phyloP scores from a whole-genome alignment of 2,113 vertebrate genomes.

The Zosterops pallidus region DNA sequence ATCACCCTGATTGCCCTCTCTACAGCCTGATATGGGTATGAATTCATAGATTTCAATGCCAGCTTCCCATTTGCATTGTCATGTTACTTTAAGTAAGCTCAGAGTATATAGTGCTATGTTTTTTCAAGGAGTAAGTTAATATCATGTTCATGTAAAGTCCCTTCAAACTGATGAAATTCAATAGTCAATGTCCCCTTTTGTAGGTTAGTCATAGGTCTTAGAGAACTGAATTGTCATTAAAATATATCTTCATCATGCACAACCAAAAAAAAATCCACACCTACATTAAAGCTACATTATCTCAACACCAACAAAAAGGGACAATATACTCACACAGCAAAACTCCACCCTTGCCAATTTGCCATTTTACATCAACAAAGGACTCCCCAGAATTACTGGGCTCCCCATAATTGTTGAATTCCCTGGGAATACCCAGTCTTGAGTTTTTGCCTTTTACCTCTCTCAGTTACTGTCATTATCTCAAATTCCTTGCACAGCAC shows the following conservation, averaged over 20 bases:
- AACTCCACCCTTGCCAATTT: neutral
- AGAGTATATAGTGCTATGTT: neutral
- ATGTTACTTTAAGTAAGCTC: neutral
- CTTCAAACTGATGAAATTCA: neutral
- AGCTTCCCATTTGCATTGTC: neutral
- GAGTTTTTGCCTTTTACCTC: neutral
- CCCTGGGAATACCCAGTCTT: neutral
- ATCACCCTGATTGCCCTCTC: neutral
- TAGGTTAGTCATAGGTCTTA: neutral
- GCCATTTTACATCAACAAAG: neutral
- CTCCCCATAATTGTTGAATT: neutral
- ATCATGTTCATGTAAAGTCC: neutral
- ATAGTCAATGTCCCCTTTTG: neutral
- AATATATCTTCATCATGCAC: neutral
- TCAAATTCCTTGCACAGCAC: neutral
- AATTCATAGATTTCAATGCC: neutral
- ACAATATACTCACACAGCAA: neutral
- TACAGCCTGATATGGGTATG: neutral
- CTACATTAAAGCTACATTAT: neutral
- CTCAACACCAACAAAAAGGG: neutral
- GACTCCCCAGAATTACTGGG: neutral
- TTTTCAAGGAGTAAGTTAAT: neutral
- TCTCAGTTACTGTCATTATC: neutral
- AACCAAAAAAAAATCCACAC: neutral
- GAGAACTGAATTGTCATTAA: neutral